These are phyloP conservation scores for Neria commutata DNA, from an alignment of 2,888 invertebrate genomes.

Conservation along the genomic window DNA sequence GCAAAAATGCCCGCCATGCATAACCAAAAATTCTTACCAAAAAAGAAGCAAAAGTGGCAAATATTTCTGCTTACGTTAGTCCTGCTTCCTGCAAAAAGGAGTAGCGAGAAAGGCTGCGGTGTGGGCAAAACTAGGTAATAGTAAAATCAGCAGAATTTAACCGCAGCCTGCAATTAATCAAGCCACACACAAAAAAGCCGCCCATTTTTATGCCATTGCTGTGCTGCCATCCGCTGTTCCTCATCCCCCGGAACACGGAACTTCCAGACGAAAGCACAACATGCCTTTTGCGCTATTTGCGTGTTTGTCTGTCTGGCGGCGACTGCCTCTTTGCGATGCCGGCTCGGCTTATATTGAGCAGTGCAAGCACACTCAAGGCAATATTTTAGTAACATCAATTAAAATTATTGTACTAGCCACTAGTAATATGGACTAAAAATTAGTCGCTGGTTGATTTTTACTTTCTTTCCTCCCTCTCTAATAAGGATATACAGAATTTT, in stretches of 20 bases:
- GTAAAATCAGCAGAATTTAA: constrained; percentile 40
- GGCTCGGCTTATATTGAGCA: too few relatives aligned
- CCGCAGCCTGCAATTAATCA: constrained; percentile 46
- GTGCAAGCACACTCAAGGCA: too few relatives aligned
- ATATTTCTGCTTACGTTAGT: constrained; percentile 1
- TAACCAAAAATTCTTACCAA: not conserved
- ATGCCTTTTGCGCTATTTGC: not conserved
- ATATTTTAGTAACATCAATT: too few relatives aligned
- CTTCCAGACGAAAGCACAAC: too few relatives aligned
- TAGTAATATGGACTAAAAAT: too few relatives aligned
- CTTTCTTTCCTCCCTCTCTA: too few relatives aligned
- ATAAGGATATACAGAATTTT: too few relatives aligned
- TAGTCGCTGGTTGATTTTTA: too few relatives aligned
- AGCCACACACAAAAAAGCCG: constrained; percentile 28
- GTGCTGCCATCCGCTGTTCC: not conserved
- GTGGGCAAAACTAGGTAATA: not conserved
- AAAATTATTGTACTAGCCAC: too few relatives aligned
- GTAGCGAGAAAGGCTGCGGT: not conserved
- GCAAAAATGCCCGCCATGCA: not conserved
- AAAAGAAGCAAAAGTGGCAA: not conserved
- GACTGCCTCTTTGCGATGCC: too few relatives aligned
- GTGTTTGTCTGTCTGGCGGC: not conserved
- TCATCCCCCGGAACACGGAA: not conserved
- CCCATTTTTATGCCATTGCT: not conserved
- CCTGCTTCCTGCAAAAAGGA: not conserved